Evolutionary conservation across 2,888 invertebrate species (phyloP).

Genomic region (Agonopterix alstromeriana): DNA sequence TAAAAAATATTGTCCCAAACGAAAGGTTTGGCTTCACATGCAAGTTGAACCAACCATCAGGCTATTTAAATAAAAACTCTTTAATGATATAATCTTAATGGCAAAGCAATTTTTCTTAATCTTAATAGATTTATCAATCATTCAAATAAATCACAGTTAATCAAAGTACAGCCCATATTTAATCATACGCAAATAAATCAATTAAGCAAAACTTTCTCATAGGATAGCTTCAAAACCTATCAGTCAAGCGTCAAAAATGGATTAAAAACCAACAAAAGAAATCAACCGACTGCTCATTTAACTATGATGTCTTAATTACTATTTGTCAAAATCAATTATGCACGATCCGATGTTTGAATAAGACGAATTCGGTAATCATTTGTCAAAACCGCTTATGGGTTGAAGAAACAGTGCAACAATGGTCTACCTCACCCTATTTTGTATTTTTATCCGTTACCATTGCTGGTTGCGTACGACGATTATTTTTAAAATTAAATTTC

Average conservation of each 20-base stretch:
- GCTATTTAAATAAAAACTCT: too few species aligned
- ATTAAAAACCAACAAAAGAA: conserved; percentile 29
- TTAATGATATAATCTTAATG: too few species aligned
- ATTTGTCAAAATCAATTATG: conserved; percentile 65
- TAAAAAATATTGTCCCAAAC: too few species aligned
- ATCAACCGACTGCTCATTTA: conserved; percentile 40
- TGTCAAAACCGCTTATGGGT: conserved; percentile 40
- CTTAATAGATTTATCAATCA: too few species aligned
- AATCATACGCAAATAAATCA: conserved; percentile 8
- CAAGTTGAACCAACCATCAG: too few species aligned
- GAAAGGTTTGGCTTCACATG: too few species aligned
- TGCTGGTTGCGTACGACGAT: background rate
- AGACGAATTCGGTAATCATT: conserved; percentile 52
- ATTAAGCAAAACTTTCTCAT: conserved; percentile 34
- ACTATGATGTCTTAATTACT: conserved; percentile 50
- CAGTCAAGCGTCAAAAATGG: conserved; percentile 53
- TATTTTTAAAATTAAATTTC: background rate
- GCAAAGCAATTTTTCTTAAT: too few species aligned
- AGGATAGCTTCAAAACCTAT: conserved; percentile 26
- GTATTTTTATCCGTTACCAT: background rate
- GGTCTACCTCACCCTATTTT: conserved; percentile 18
- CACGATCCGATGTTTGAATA: conserved; percentile 57
- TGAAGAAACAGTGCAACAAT: conserved; percentile 14
- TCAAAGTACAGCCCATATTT: background rate
- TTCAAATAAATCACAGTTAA: conserved; percentile 1